These are phyloP conservation scores for Agrypnus murinus DNA, from an alignment of 2,888 invertebrate genomes.

Conservation along the genomic window DNA sequence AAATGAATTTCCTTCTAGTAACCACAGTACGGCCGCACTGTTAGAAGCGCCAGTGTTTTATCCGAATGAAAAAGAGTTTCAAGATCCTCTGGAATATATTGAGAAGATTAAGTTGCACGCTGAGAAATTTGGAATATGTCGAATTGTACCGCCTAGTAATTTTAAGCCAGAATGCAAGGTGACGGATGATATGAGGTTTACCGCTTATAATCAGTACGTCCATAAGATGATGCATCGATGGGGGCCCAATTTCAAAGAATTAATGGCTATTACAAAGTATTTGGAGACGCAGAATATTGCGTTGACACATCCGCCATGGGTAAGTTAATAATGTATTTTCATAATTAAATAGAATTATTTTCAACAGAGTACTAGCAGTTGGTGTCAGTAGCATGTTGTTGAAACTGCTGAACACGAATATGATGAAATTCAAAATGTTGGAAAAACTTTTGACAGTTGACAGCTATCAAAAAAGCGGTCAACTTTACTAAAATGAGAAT, in stretches of 20 bases:
- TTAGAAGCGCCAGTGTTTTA: slow-evolving; percentile 86
- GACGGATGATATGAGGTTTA: slow-evolving; percentile 89
- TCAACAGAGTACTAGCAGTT: too few species aligned
- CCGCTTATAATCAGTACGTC: slow-evolving; percentile 92
- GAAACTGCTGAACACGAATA: too few species aligned
- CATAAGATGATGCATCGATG: slow-evolving; percentile 90
- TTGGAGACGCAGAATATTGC: slow-evolving; percentile 84
- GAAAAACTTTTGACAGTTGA: too few species aligned
- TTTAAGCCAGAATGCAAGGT: slow-evolving; percentile 89
- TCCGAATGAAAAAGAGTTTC: slow-evolving; percentile 88
- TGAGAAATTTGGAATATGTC: slow-evolving; percentile 89
- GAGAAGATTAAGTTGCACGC: slow-evolving; percentile 85
- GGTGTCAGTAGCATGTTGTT: too few species aligned
- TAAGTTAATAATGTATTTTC: too few species aligned
- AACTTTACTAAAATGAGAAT: too few species aligned
- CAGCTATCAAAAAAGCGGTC: too few species aligned
- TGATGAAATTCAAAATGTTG: too few species aligned
- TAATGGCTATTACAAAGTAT: slow-evolving; percentile 89
- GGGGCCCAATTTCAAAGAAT: slow-evolving; percentile 90
- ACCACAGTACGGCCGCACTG: slow-evolving; percentile 73
- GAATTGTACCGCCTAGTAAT: slow-evolving; percentile 87
- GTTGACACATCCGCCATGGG: slow-evolving; percentile 85
- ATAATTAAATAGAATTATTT: too few species aligned
- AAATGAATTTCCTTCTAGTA: slow-evolving; percentile 69
- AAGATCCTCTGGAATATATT: slow-evolving; percentile 90